Evolutionary conservation across 92 coral and sea anemone species (phyloP), one percentile per base, ranked within the genome.

Genomic region (Paragorgia papillata): DNA sequence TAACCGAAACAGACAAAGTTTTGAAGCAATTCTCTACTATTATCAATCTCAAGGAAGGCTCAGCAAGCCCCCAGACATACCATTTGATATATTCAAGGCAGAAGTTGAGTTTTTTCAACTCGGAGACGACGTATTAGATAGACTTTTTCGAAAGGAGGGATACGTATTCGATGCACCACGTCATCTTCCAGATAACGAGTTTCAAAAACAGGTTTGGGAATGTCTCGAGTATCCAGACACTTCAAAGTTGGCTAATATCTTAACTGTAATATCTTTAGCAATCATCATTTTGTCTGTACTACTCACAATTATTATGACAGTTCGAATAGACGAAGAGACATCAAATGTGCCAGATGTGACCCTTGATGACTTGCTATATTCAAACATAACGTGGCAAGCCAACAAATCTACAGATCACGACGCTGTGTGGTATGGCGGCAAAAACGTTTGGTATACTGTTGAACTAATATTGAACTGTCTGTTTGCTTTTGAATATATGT

Each of bases 201-300:
- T 69, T 41, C 99, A 95, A 68, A 87, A 91, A 21, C 84, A 77
- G 37, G 58, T 95, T 34, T 95, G 99, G 99, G 88, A 95, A 51
- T 81, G 93, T 24, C 91, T 95, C 22, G 99, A 95, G 64, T 89
- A 95, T n/a, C 99, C 99, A 0, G 91, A 89, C 78, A 89, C 97
- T 15, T 95, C 99, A 20, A 67, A 49, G 22, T 24, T 85, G 8
- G 99, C 99, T 0, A 82, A 88, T 57, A 76, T 79, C 27, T 80
- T 95, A 40, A 92, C 96, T 15, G 24, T 91, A 21, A 81, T 87
- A 53, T 95, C 99, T 0, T 84, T 95, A 62, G 74, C 74, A 39
- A 82, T 95, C 74, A 90, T 91, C 48, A 74, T 95, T 2, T 48
- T 85, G 26, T 95, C 99, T 12, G 91, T 95, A 3, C 66, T 89